A percentile compares a stretch with the other conserved stretches of the same genome.
Evolutionary conservation across 2,888 invertebrate genomes (phyloP).

Genomic region (Dryococelus australis): DNA sequence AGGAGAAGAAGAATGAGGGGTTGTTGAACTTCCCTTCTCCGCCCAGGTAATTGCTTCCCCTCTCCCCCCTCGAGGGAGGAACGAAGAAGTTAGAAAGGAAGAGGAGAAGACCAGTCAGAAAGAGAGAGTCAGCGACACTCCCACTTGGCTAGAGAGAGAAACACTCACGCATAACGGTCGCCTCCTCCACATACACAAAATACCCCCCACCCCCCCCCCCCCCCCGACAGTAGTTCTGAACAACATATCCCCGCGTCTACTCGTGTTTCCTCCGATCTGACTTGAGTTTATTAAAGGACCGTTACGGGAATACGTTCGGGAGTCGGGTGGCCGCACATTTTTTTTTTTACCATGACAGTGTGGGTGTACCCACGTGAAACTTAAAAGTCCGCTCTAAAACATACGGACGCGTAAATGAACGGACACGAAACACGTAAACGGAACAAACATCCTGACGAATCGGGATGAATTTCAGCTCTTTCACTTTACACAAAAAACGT

Average conservation of each 20-base stretch:
- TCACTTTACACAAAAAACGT: too few species aligned
- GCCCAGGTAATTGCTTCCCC: not conserved
- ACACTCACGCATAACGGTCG: not conserved
- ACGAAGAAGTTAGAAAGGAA: not conserved
- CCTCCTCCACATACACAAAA: not conserved
- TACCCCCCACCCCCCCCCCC: not conserved
- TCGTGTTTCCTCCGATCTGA: not conserved
- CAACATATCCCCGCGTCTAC: not conserved
- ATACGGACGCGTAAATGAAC: too few species aligned
- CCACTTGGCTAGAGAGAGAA: not conserved
- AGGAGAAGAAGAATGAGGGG: not conserved
- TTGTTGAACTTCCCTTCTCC: slow-evolving; percentile 10
- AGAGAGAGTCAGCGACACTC: not conserved
- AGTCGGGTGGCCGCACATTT: not conserved
- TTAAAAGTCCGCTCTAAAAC: too few species aligned
- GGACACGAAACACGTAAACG: too few species aligned
- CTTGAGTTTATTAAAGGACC: not conserved
- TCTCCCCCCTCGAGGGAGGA: not conserved
- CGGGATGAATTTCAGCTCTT: too few species aligned
- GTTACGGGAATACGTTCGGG: not conserved
- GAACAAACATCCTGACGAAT: too few species aligned
- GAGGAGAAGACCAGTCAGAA: not conserved
- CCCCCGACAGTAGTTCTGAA: too few species aligned
- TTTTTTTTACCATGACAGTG: too few species aligned
- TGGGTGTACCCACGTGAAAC: too few species aligned